Conservation (phyloP, 2,888 invertebrate genomes). For the Cosmorhoe ocellata region DNA sequence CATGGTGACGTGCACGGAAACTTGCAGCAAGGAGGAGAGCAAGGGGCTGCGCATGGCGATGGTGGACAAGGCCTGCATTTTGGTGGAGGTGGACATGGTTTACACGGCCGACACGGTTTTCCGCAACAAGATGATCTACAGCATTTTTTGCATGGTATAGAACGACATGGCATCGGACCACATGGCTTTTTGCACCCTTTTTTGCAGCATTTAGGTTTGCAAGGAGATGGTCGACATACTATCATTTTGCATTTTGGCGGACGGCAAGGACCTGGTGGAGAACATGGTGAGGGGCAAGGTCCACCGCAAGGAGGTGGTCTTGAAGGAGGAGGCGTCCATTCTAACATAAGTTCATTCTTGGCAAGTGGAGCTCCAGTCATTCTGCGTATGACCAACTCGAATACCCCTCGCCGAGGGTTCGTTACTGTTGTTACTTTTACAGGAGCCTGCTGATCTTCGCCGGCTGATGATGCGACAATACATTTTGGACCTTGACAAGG, state of each 20-base stretch:
- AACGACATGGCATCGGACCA: constrained; percentile 39
- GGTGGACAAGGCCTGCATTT: constrained; percentile 27
- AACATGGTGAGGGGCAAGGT: constrained; percentile 44
- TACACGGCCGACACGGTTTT: constrained; percentile 35
- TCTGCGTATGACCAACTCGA: constrained; percentile 69
- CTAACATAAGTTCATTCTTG: constrained; percentile 71
- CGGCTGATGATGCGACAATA: constrained; percentile 45
- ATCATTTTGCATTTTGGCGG: constrained; percentile 58
- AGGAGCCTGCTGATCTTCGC: constrained; percentile 52
- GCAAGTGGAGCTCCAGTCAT: constrained; percentile 69
- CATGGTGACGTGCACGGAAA: constrained; percentile 46
- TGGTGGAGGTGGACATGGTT: constrained; percentile 30
- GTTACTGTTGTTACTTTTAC: constrained; percentile 61
- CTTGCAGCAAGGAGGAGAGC: constrained; percentile 22
- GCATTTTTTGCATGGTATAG: constrained; percentile 41
- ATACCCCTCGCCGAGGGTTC: constrained; percentile 72
- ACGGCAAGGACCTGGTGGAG: constrained; percentile 40
- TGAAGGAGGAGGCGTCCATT: constrained; percentile 71
- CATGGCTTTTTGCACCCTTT: constrained; percentile 48
- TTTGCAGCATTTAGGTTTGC: constrained; percentile 47
- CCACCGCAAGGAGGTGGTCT: constrained; percentile 46
- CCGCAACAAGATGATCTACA: constrained; percentile 41
- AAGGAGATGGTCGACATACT: constrained; percentile 50
- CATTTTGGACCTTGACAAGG: constrained; percentile 68
- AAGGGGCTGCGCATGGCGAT: constrained; percentile 30